Evolutionary conservation across 2,888 invertebrate species (phyloP).

Genomic region (Philereme vetulata): DNA sequence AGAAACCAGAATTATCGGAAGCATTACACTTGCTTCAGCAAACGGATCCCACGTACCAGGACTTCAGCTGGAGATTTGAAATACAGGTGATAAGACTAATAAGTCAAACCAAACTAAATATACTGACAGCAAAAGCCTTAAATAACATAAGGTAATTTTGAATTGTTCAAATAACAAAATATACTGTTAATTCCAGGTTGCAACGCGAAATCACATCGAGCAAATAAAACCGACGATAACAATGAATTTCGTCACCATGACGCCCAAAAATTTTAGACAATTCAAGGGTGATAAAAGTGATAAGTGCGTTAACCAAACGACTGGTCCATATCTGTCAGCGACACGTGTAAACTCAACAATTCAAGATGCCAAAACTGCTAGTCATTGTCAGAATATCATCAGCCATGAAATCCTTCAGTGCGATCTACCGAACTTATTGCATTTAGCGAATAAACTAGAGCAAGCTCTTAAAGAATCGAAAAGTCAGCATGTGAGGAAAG

Average conservation of each 20-base stretch:
- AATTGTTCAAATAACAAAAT: conserved; percentile 12
- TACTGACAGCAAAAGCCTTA: neutral
- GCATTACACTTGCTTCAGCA: conserved; percentile 75
- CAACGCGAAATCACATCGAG: conserved; percentile 57
- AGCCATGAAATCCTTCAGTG: conserved; percentile 75
- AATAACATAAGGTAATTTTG: neutral
- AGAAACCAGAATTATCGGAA: conserved; percentile 80
- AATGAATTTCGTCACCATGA: conserved; percentile 69
- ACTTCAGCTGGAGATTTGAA: conserved; percentile 76
- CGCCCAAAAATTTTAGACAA: conserved; percentile 63
- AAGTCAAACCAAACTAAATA: conserved; percentile 19
- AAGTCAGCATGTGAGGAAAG: conserved; percentile 82
- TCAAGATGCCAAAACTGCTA: conserved; percentile 69
- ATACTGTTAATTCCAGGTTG: conserved; percentile 55
- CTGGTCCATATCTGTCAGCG: conserved; percentile 35
- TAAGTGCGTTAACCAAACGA: conserved; percentile 29
- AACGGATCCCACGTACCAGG: conserved; percentile 68
- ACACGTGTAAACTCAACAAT: conserved; percentile 57
- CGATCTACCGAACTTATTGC: conserved; percentile 81
- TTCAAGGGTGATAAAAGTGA: conserved; percentile 39
- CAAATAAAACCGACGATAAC: conserved; percentile 67
- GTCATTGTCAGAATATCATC: conserved; percentile 71
- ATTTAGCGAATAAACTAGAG: conserved; percentile 80
- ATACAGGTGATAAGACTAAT: too few relatives aligned
- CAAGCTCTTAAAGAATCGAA: conserved; percentile 83